Evolutionary conservation across 2,113 vertebrate species (phyloP).

Genomic region (Tenrec ecaudatus): DNA sequence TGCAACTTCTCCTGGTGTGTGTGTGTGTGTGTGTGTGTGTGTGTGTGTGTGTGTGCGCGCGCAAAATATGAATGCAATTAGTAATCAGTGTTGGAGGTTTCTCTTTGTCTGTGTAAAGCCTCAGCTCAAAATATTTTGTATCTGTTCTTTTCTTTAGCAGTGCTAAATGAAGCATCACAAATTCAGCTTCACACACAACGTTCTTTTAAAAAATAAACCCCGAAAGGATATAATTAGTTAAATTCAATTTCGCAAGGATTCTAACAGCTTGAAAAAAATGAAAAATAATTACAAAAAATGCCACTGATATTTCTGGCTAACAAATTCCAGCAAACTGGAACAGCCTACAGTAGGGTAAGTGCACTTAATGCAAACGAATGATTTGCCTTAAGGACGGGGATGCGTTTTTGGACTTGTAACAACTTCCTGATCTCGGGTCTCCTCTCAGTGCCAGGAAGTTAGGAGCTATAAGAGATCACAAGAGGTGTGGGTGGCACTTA

Average conservation of each 20-base stretch:
- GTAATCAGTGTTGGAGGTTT: slow-evolving; percentile 73
- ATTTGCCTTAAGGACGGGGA: slow-evolving; percentile 33
- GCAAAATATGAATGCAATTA: slow-evolving; percentile 80
- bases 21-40: slow-evolving; percentile 67
- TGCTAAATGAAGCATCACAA: slow-evolving; percentile 79
- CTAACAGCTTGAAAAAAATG: slow-evolving; percentile 62
- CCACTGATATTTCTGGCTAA: slow-evolving; percentile 72
- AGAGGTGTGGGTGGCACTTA: not conserved
- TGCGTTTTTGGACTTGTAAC: slow-evolving; percentile 31
- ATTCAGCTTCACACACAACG: slow-evolving; percentile 72
- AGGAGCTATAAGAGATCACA: not conserved
- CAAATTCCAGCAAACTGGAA: slow-evolving; percentile 64
- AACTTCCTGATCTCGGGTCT: not conserved
- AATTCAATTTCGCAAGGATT: slow-evolving; percentile 81
- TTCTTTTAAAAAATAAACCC: slow-evolving; percentile 72
- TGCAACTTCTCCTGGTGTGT: slow-evolving; percentile 63
- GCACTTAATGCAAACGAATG: slow-evolving; percentile 46
- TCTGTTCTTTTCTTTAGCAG: slow-evolving; percentile 67
- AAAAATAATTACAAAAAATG: slow-evolving; percentile 68
- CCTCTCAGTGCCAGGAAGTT: not conserved
- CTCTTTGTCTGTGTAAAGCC: slow-evolving; percentile 73
- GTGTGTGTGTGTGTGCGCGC: slow-evolving; percentile 27
- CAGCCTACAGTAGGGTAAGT: too few species aligned
- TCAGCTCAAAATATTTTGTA: slow-evolving; percentile 83
- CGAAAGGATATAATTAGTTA: slow-evolving; percentile 83